A percentile compares a stretch with the other conserved stretches of the same genome.
Evolutionary conservation across 2,888 invertebrate species (phyloP).

Genomic region (Diabrotica balteata): DNA sequence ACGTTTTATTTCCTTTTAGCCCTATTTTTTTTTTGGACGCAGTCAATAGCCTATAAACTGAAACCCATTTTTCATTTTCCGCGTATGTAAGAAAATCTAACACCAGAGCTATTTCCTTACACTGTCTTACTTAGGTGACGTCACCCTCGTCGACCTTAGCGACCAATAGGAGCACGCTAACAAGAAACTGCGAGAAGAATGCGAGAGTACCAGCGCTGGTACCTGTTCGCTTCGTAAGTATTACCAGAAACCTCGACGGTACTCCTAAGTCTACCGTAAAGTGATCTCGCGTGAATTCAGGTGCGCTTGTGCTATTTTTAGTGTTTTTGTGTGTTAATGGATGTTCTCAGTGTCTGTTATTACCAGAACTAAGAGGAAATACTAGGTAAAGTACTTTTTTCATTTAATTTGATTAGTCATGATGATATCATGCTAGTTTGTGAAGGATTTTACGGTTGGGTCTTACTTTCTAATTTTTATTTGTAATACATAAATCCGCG

Average conservation of each 20-base stretch:
- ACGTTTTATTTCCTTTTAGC: too few relatives aligned
- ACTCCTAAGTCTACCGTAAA: not conserved
- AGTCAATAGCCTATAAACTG: too few relatives aligned
- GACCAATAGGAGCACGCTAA: conserved; percentile 43
- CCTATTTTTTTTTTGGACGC: too few relatives aligned
- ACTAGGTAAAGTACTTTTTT: not conserved
- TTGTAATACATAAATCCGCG: not conserved
- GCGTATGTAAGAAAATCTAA: not conserved
- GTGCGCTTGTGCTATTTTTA: conserved; percentile 7
- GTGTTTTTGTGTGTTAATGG: not conserved
- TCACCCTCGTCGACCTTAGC: conserved; percentile 51
- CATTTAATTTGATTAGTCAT: not conserved
- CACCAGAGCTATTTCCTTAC: not conserved
- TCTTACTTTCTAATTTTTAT: conserved; percentile 23
- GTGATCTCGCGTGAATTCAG: not conserved
- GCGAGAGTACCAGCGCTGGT: conserved; percentile 16
- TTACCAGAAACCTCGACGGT: conserved; percentile 7
- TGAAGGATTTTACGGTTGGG: conserved; percentile 15
- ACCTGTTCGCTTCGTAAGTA: conserved; percentile 14
- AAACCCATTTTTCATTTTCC: too few relatives aligned
- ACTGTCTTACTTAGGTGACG: conserved; percentile 35
- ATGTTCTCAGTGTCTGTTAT: conserved; percentile 1
- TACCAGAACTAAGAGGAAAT: conserved; percentile 9
- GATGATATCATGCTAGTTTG: conserved; percentile 1
- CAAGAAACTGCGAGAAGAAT: conserved; percentile 22